Conservation (phyloP, 2,113 vertebrate species). For the Panthera uncia region DNA sequence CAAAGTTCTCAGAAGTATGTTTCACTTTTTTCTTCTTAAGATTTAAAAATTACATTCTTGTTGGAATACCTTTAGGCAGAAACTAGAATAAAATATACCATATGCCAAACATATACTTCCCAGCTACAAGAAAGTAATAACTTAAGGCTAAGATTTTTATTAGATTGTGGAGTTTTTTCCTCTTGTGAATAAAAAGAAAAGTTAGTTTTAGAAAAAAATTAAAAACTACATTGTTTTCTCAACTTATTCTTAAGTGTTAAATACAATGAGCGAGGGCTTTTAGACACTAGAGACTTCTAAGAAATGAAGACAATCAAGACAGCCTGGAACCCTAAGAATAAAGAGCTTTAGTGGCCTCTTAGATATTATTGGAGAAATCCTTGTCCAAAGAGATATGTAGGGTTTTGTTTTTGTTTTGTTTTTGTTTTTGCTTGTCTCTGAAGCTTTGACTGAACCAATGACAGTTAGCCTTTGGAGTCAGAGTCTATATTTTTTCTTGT, state of each 20-base stretch:
- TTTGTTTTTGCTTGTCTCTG: not conserved
- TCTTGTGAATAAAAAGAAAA: slow-evolving; percentile 8
- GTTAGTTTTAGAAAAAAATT: not conserved
- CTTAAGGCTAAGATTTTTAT: not conserved
- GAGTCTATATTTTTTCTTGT: too few relatives aligned
- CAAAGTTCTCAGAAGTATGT: not conserved
- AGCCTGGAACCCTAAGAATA: not conserved
- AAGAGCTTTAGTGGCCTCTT: not conserved
- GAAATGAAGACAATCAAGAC: not conserved
- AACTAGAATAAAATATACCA: not conserved
- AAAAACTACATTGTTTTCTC: not conserved
- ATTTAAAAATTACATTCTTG: not conserved
- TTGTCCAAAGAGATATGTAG: not conserved
- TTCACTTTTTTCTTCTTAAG: slow-evolving; percentile 48
- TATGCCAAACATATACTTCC: not conserved
- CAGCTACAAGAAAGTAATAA: slow-evolving; percentile 3
- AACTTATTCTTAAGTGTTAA: not conserved
- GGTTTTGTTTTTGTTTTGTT: not conserved
- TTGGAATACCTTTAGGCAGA: not conserved
- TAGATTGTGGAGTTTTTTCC: not conserved
- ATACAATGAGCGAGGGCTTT: not conserved
- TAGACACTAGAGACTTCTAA: not conserved
- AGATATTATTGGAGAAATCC: not conserved
- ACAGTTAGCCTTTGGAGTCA: not conserved
- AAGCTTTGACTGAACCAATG: not conserved